These are phyloP conservation scores for Lasioglossum albipes DNA, from an alignment of 1,140 invertebrate genomes.

Conservation along the genomic window DNA sequence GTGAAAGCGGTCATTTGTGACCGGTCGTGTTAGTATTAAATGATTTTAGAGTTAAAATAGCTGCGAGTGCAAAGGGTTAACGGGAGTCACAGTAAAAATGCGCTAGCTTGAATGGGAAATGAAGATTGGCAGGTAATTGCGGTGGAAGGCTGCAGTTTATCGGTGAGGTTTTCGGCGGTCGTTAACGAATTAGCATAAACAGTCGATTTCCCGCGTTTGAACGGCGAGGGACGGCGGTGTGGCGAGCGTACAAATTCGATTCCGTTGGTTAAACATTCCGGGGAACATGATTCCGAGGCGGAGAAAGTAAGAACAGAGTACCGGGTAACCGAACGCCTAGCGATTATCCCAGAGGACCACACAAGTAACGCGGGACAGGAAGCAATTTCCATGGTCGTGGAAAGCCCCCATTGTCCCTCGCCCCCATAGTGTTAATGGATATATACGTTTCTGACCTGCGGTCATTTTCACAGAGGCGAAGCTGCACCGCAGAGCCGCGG, in stretches of 20 bases:
- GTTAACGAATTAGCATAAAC: no score
- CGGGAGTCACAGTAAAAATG: no score
- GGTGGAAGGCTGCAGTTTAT: no score
- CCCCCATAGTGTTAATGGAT: slow-evolving; percentile 24
- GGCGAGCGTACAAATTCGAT: background rate
- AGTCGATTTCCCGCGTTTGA: background rate
- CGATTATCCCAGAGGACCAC: slow-evolving; percentile 20
- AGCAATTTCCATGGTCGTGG: slow-evolving; percentile 40
- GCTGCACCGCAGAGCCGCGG: slow-evolving; percentile 67
- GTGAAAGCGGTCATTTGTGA: no score
- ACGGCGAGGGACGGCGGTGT: no score
- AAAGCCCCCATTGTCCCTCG: slow-evolving; percentile 20
- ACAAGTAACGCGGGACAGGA: slow-evolving; percentile 21
- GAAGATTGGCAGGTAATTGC: no score
- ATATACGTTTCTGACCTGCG: slow-evolving; percentile 38
- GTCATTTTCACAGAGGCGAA: slow-evolving; percentile 70
- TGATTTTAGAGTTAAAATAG: no score
- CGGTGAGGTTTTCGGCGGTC: no score
- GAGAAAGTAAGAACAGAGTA: background rate
- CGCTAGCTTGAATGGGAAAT: no score
- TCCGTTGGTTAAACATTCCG: background rate
- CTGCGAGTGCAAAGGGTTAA: no score
- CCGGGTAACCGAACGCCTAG: background rate
- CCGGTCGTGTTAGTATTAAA: no score
- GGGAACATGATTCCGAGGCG: background rate